Evolutionary conservation across 2,797 vertebrate species (phyloP).

Genomic region (Chrosomus eos): DNA sequence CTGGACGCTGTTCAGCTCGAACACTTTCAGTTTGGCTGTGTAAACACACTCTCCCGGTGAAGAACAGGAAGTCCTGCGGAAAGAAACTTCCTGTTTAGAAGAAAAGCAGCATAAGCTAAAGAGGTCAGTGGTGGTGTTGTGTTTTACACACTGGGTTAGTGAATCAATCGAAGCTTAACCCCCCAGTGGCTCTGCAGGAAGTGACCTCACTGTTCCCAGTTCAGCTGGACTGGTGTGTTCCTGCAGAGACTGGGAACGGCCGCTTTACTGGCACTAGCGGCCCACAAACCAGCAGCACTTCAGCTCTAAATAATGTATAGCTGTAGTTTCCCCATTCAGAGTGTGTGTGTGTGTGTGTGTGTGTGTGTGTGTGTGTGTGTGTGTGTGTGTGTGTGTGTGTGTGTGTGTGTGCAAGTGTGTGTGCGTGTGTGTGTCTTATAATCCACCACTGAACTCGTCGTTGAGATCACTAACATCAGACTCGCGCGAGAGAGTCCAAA

Average conservation of each 20-base stretch:
- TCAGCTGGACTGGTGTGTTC: background rate
- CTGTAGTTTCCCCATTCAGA: slow-evolving; percentile 42
- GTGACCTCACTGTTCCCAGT: slow-evolving; percentile 33
- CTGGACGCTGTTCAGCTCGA: slow-evolving; percentile 2
- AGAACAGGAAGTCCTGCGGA: slow-evolving; percentile 16
- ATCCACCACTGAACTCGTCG: no score
- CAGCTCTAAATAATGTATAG: slow-evolving; percentile 72
- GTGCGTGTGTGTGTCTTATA: no score
- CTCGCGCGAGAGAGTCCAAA: no score
- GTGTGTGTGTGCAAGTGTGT: no score
- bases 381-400: no score
- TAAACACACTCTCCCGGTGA: background rate
- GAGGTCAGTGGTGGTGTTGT: background rate
- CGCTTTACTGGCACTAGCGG: slow-evolving; percentile 45
- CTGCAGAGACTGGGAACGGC: slow-evolving; percentile 35
- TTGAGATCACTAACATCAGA: no score
- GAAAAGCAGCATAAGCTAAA: background rate
- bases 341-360: no score
- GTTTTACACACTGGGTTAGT: background rate
- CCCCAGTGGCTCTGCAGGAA: background rate
- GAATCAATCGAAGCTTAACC: background rate
- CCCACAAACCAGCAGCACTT: slow-evolving; percentile 61
- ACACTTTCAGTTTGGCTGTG: slow-evolving; percentile 33
- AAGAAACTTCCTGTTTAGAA: slow-evolving; percentile 29
- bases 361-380: background rate